A percentile compares a stretch with the other conserved stretches of the same genome.
Evolutionary conservation across 2,888 invertebrate species (phyloP).

Genomic region (Acrobasis repandana): DNA sequence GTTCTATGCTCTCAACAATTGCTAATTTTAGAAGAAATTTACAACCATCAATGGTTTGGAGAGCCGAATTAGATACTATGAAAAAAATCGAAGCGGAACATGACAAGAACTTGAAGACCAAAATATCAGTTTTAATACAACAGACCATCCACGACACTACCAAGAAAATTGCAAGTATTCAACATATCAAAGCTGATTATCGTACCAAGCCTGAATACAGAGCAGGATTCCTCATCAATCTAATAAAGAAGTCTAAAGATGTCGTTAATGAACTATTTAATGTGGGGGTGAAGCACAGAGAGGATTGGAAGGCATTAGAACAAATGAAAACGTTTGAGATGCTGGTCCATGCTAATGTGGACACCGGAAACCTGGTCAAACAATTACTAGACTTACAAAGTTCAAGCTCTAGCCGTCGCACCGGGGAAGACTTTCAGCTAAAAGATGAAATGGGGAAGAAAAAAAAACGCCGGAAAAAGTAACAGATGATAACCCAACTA

Average conservation of each 20-base stretch:
- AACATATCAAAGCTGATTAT: constrained; percentile 44
- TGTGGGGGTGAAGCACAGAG: constrained; percentile 64
- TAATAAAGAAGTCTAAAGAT: constrained; percentile 64
- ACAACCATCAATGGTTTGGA: not conserved
- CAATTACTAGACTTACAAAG: constrained; percentile 57
- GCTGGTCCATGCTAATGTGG: constrained; percentile 69
- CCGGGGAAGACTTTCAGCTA: no score
- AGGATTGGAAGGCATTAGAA: constrained; percentile 66
- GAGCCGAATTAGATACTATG: not conserved
- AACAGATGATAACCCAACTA: not conserved
- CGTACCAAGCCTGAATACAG: constrained; percentile 51
- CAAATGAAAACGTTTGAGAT: constrained; percentile 69
- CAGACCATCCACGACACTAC: constrained; percentile 62
- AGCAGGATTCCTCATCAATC: constrained; percentile 62
- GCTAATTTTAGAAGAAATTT: not conserved
- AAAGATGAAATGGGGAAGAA: not conserved
- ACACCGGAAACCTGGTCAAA: constrained; percentile 61
- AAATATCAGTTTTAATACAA: constrained; percentile 57
- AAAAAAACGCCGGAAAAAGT: not conserved
- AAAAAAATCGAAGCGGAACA: constrained; percentile 43
- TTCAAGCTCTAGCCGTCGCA: not conserved
- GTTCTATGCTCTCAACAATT: not conserved
- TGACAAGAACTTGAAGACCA: constrained; percentile 56
- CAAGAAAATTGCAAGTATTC: constrained; percentile 49
- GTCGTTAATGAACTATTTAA: constrained; percentile 67